Conservation (phyloP, 2,888 invertebrate species). For the Myopa testacea region DNA sequence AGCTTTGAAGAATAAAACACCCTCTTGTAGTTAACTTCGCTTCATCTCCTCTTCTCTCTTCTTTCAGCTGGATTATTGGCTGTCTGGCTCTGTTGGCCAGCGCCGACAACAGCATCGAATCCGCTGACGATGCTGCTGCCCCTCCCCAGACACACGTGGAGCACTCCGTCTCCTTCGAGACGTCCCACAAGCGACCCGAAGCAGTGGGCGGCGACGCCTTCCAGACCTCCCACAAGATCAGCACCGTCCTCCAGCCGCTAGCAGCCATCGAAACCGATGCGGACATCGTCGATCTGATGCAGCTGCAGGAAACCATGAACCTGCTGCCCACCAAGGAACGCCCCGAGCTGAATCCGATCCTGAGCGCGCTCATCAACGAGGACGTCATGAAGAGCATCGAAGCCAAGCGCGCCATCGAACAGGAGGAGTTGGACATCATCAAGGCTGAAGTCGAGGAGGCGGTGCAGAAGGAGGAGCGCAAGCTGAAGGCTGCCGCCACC, state of each 20-base stretch:
- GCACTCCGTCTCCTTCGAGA: conserved; percentile 71
- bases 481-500: conserved; percentile 28
- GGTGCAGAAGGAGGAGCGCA: conserved; percentile 41
- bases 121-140: conserved; percentile 8
- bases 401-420: conserved; percentile 66
- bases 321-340: conserved; percentile 67
- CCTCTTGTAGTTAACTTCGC: not conserved
- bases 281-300: conserved; percentile 50
- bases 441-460: conserved; percentile 56
- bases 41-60: not conserved
- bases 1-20: too few relatives aligned
- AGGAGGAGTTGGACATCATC: conserved; percentile 59
- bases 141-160: conserved; percentile 45
- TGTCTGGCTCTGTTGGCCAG: conserved; percentile 55
- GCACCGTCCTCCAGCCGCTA: conserved; percentile 40
- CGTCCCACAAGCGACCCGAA: conserved; percentile 76
- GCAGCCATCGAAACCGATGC: conserved; percentile 38
- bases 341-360: conserved; percentile 66
- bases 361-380: conserved; percentile 70
- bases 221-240: conserved; percentile 64
- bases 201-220: conserved; percentile 69
- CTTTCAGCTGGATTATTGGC: conserved; percentile 56
- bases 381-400: conserved; percentile 71
- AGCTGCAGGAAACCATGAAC: conserved; percentile 59
- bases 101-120: conserved; percentile 50